These are phyloP conservation scores for Datnioides undecimradiatus DNA, from an alignment of 2,113 vertebrate species.

Conservation along the genomic window DNA sequence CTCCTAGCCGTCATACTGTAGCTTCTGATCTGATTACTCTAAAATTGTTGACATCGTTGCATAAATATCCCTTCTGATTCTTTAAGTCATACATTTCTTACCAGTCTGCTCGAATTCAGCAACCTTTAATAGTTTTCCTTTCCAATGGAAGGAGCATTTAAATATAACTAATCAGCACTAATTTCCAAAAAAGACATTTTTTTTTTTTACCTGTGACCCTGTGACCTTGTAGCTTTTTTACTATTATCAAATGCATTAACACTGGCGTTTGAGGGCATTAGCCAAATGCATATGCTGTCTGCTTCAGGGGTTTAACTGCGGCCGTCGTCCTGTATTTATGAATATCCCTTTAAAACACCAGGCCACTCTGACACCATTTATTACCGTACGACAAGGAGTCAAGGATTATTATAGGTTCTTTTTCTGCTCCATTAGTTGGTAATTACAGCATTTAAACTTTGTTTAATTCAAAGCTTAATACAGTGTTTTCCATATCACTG, in stretches of 20 bases:
- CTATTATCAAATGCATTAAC: background rate
- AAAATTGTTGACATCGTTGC: background rate
- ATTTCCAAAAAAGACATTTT: no score
- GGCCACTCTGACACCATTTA: background rate
- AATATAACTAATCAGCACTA: no score
- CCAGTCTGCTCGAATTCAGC: background rate
- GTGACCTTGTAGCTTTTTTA: background rate
- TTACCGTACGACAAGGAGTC: slow-evolving; percentile 25
- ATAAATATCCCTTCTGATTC: background rate
- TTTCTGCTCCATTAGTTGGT: slow-evolving; percentile 57
- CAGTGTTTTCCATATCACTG: slow-evolving; percentile 32
- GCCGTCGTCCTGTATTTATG: background rate
- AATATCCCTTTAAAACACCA: background rate
- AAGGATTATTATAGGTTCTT: slow-evolving; percentile 32
- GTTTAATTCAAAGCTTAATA: slow-evolving; percentile 39
- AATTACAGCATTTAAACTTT: slow-evolving; percentile 53
- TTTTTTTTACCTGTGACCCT: no score
- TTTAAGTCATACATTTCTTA: background rate
- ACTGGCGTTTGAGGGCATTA: background rate
- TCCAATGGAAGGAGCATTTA: background rate
- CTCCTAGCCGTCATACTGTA: background rate
- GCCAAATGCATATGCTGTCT: background rate
- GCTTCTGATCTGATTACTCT: background rate
- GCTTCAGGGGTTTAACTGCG: background rate
- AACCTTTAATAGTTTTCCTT: background rate